A percentile compares a stretch with the other conserved stretches of the same genome.
Conservation (phyloP, 30 jellyfish, hydroid and myxozoan species). For the Hydra vulgaris region DNA sequence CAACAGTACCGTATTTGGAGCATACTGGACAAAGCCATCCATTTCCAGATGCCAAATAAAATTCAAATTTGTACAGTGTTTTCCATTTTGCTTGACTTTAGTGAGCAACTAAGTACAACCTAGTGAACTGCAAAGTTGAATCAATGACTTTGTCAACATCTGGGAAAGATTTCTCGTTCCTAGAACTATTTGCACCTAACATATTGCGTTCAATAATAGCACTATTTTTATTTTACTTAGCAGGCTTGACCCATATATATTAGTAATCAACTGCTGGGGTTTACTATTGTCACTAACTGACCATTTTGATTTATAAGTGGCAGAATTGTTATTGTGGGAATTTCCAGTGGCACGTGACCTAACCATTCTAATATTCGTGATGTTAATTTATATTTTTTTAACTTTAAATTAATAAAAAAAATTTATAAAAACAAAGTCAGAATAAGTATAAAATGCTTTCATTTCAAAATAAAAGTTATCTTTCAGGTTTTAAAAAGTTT, state of each 20-base stretch:
- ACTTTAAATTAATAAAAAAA: too few species aligned
- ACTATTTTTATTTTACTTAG: too few species aligned
- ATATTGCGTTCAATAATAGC: too few species aligned
- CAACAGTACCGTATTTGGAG: conserved; percentile 13
- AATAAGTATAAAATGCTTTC: too few species aligned
- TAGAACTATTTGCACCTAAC: neutral
- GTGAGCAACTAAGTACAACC: conserved; percentile 18
- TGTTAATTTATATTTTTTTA: too few species aligned
- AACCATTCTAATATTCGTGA: conserved; percentile 1
- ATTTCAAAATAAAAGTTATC: too few species aligned
- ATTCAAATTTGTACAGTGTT: neutral
- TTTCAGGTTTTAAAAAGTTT: too few species aligned
- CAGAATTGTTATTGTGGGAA: conserved; percentile 5
- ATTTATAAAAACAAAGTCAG: too few species aligned
- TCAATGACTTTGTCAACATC: neutral
- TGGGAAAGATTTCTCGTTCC: neutral
- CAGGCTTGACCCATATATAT: too few species aligned
- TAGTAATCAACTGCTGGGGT: neutral
- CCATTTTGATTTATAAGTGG: neutral
- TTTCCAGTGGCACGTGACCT: conserved; percentile 19
- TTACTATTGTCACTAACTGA: neutral
- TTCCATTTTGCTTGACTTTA: conserved; percentile 6
- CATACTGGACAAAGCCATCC: conserved; percentile 27
- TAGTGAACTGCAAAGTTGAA: conserved; percentile 5
- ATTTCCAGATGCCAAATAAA: conserved; percentile 12